These are phyloP conservation scores for Apolygus lucorum DNA, from an alignment of 1,140 invertebrate species.

Conservation along the genomic window DNA sequence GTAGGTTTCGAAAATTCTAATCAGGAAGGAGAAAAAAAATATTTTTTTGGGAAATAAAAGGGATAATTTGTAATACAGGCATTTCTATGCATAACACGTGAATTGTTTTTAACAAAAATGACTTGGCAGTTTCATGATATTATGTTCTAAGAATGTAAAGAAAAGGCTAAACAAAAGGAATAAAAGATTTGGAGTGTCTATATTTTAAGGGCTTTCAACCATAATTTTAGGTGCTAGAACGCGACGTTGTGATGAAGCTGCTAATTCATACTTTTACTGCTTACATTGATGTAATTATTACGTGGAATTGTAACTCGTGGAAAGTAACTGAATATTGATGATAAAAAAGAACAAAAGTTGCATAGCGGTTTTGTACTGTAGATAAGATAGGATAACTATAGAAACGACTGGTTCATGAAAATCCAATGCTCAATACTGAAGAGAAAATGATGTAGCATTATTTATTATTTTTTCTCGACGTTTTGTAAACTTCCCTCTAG, in stretches of 20 bases:
- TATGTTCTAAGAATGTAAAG: background rate
- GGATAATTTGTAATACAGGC: background rate
- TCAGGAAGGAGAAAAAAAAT: too few species aligned
- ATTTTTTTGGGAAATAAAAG: background rate
- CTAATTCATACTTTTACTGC: background rate
- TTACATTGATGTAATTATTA: background rate
- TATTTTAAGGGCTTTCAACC: slow-evolving; percentile 14
- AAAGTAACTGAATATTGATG: too few species aligned
- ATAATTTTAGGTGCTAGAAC: slow-evolving; percentile 6
- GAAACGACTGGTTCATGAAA: slow-evolving; percentile 16
- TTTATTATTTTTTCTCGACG: background rate
- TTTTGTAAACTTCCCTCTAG: too few species aligned
- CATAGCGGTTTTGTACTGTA: slow-evolving; percentile 1
- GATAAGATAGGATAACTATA: slow-evolving; percentile 1
- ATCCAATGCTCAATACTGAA: slow-evolving; percentile 8
- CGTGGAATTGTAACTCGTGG: background rate
- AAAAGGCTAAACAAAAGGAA: background rate
- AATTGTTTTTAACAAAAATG: background rate
- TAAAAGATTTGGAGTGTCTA: background rate
- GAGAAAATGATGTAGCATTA: background rate
- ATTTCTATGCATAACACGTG: too few species aligned
- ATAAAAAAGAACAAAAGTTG: background rate
- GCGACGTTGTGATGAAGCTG: slow-evolving; percentile 5
- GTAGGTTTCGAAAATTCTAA: too few species aligned
- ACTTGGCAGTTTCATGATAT: background rate